These are phyloP conservation scores for Polietes domitor DNA, from an alignment of 2,888 invertebrate species.

Conservation along the genomic window DNA sequence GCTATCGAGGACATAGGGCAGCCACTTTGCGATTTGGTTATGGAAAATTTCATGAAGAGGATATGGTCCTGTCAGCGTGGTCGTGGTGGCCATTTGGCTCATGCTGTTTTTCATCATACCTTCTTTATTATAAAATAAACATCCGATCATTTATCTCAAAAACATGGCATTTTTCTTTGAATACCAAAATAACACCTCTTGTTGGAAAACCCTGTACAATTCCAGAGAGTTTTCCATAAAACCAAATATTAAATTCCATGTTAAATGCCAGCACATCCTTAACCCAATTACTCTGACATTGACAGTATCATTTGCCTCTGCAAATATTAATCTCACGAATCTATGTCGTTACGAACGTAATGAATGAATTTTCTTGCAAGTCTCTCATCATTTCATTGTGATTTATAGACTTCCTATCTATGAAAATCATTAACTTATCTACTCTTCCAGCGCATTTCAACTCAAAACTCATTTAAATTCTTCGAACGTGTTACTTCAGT, in stretches of 20 bases:
- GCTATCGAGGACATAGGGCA: no score
- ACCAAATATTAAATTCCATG: neutral
- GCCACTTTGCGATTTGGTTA: no score
- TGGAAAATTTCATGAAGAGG: no score
- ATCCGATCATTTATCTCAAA: no score
- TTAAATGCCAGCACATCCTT: neutral
- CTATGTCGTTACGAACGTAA: neutral
- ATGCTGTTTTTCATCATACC: no score
- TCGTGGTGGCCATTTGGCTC: no score
- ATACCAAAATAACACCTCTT: no score
- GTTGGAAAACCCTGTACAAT: no score
- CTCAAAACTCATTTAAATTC: slow-evolving; percentile 20
- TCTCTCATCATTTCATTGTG: slow-evolving; percentile 11
- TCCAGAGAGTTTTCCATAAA: neutral
- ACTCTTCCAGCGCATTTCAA: neutral
- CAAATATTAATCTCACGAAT: neutral
- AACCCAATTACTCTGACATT: slow-evolving; percentile 13
- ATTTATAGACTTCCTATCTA: slow-evolving; percentile 17
- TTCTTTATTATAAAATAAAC: no score
- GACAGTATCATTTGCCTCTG: neutral
- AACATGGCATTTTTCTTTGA: no score
- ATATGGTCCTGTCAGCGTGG: no score
- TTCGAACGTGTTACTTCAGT: slow-evolving; percentile 9
- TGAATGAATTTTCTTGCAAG: slow-evolving; percentile 4
- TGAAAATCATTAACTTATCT: slow-evolving; percentile 8